phyloP scores from a whole-genome alignment of 1,140 invertebrate genomes.

The Cydia pomonella region DNA sequence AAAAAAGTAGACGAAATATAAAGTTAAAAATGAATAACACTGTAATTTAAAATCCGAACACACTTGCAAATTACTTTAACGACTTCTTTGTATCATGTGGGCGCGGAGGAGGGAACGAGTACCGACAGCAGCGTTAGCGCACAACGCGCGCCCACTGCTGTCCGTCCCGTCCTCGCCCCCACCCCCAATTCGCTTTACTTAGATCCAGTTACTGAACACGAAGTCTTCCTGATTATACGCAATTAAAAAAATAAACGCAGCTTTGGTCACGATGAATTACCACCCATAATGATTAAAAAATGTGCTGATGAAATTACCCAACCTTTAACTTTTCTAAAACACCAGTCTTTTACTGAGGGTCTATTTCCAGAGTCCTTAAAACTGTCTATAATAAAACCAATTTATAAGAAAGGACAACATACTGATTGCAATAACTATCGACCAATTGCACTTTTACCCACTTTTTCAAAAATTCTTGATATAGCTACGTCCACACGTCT shows the following conservation, averaged over 20 bases:
- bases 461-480: no score
- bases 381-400: no score
- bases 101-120: not conserved
- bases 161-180: not conserved
- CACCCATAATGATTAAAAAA: conserved; percentile 13
- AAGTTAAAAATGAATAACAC: conserved; percentile 29
- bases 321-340: conserved; percentile 14
- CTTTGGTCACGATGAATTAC: conserved; percentile 26
- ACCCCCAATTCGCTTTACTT: conserved; percentile 17
- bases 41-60: not conserved
- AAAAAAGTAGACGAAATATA: conserved; percentile 22
- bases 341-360: conserved; percentile 19
- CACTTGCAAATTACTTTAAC: conserved; percentile 24
- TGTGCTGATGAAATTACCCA: conserved; percentile 18
- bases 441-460: no score
- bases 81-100: conserved; percentile 17
- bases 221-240: conserved; percentile 19
- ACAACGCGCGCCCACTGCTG: no score
- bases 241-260: conserved; percentile 33
- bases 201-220: not conserved
- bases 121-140: no score
- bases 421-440: no score
- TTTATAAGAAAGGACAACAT: no score
- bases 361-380: conserved; percentile 15
- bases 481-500: no score